Evolutionary conservation across 2,888 invertebrate genomes (phyloP), one percentile per base, ranked within the genome.

Genomic region (Deroplatys truncata): DNA sequence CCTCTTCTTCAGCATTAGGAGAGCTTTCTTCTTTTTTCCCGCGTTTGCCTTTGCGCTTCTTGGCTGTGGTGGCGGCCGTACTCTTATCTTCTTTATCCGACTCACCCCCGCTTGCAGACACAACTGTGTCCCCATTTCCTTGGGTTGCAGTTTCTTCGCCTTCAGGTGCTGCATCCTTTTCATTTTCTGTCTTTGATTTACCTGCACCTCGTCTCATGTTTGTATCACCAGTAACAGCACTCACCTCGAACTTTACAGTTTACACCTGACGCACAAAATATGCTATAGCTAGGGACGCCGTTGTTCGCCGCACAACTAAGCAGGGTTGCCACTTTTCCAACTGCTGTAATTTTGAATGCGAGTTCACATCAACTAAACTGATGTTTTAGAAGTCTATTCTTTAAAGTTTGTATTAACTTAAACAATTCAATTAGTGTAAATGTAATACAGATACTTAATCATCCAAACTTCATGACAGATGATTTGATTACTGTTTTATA

Each of bases 11-110:
- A 16, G 91, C 91, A 82, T 91, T 90, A 85, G 92, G 92, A 91
- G 90, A 49, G 49, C 91, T 84, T 90, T 90, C 28, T 90, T 90
- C 90, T 91, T 92, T 91, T 91, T 91, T 89, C 92, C 90, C 90
- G 84, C 88, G 84, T 85, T 89, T 89, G 29, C 85, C 85, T 89
- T 88, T 84, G 10, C 84, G 31, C 31, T 84, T 87, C 16, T 84
- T 82, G 13, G 25, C 49, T 89, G 49, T 84, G 56, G 56, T 20
- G 5, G 16, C 25, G 43, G 43, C 43, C 10, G 43, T 43, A 13
- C 2, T 43, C 28, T 28, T 28, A 15, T 43, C 28, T 28, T 83
- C 82, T 31, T 83, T 72, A 72, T 72, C 88, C 56, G 35, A 29
- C 9, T 84, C 88, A 16, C 13, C n/a, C 5, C 84, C 84, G 20